Evolutionary conservation across 1,140 invertebrate species (phyloP), one percentile per base, ranked within the genome.

Genomic region (Caenorhabditis elegans): DNA sequence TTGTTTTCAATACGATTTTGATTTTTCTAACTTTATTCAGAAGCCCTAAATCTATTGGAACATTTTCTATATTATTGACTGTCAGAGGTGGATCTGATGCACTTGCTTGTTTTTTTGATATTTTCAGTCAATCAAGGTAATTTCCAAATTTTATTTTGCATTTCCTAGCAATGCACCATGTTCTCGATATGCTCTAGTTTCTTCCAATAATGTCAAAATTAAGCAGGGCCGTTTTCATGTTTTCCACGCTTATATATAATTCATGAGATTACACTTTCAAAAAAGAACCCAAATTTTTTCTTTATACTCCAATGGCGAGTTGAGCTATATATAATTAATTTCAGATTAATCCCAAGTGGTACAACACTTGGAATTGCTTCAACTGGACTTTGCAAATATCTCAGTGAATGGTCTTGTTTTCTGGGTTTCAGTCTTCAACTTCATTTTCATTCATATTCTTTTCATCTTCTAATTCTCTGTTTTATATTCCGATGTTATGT

Each of bases 61-160:
- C 53, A 34, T 60, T 60, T 22, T 60, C 53, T 17, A 60, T 60
- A 15, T 17, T 60, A 10, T 17, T 60, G 11, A 31, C 53, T 60
- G 53, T 60, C 2, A 60, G 53, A 34, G 53, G 53, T 10, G n/a
- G 26, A 15, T 13, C 28, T 3, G 53, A 60, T 34, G 26, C 13
- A 4, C n/a, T 60, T 31, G 53, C 53, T 31, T 60, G 53, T 31
- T 15, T 34, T 5, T 60, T 60, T 60, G 53, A 60, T 17, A 60
- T 60, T 15, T 60, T 60, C 28, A 60, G 53, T 60, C 53, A 60
- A 31, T 60, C 53, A n/a, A 60, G 53, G 53, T 60, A 31, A 60
- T 11, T 60, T n/a, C n/a, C 13, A 19, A 6, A 49, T n/a, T 3
- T 49, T n/a, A n/a, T 49, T 49, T 19, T 19, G n/a, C n/a, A n/a